A percentile compares a stretch with the other conserved stretches of the same genome.
phyloP scores from a whole-genome alignment of 2,797 vertebrate genomes.

The Phataginus tetradactyla region DNA sequence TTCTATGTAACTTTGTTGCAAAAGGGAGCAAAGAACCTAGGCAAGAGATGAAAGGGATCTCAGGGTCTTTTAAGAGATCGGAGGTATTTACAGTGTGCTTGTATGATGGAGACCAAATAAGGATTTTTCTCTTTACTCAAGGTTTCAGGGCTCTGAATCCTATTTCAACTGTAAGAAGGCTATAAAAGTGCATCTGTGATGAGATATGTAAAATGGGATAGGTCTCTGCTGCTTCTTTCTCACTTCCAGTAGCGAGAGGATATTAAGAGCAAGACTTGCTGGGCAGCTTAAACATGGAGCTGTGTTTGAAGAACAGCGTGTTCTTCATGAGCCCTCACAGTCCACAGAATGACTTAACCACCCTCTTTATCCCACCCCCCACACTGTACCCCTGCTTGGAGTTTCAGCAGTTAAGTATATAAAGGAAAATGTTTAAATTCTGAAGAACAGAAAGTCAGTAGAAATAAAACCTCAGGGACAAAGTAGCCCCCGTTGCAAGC shows the following conservation, averaged over 20 bases:
- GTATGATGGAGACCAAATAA: background rate
- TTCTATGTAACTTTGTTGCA: background rate
- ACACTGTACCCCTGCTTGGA: background rate
- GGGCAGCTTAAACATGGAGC: background rate
- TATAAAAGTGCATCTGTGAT: background rate
- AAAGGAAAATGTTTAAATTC: constrained; percentile 71
- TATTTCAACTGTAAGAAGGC: background rate
- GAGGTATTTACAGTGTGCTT: background rate
- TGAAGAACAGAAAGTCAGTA: constrained; percentile 67
- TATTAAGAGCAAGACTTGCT: background rate
- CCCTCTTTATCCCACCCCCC: background rate
- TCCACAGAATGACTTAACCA: background rate
- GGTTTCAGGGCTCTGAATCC: background rate
- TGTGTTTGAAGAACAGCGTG: background rate
- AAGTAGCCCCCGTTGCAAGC: constrained; percentile 48
- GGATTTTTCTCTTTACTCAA: constrained; percentile 1
- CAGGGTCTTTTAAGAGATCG: background rate
- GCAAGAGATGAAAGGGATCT: background rate
- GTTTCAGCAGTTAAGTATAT: constrained; percentile 17
- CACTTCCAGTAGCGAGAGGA: background rate
- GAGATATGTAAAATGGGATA: background rate
- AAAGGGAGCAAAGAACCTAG: background rate
- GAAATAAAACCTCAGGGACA: constrained; percentile 67
- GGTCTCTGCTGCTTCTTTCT: background rate
- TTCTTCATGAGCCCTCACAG: background rate